A percentile compares a stretch with the other conserved stretches of the same genome.
Evolutionary conservation across 1,140 invertebrate species (phyloP).

Genomic region (Onthophagus taurus): DNA sequence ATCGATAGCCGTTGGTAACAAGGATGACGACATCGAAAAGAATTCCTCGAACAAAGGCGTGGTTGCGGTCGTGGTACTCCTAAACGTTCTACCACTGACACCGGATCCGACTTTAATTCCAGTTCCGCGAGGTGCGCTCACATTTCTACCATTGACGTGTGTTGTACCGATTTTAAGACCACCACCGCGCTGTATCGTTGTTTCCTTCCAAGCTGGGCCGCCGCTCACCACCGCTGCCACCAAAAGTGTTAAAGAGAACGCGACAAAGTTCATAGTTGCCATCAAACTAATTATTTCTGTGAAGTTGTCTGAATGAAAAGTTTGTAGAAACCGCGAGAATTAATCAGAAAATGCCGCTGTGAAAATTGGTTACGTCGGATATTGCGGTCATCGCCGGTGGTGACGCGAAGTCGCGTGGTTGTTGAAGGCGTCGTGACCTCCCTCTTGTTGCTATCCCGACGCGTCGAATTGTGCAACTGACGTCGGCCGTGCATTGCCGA

Average conservation of each 20-base stretch:
- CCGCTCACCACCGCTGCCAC: constrained; percentile 38
- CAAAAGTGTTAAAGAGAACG: constrained; percentile 29
- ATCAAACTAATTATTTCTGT: no score
- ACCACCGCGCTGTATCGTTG: constrained; percentile 36
- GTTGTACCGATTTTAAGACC: constrained; percentile 35
- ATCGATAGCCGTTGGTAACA: constrained; percentile 15
- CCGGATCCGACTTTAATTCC: constrained; percentile 28
- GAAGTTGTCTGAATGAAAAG: no score
- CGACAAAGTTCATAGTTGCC: constrained; percentile 22
- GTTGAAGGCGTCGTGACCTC: no score
- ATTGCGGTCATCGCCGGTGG: no score
- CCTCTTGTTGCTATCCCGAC: no score
- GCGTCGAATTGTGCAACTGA: no score
- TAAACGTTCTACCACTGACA: constrained; percentile 23
- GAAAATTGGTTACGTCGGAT: no score
- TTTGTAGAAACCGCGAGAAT: no score
- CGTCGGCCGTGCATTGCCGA: no score
- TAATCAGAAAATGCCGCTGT: no score
- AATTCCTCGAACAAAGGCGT: constrained; percentile 28
- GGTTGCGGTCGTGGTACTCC: constrained; percentile 29
- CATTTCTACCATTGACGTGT: no score
- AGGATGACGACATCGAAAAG: constrained; percentile 23
- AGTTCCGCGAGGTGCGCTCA: constrained; percentile 27
- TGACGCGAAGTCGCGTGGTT: no score
- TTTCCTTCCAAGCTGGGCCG: constrained; percentile 36